Evolutionary conservation across 2,113 vertebrate species (phyloP), one percentile per base, ranked within the genome.

Genomic region (Etheostoma cragini): DNA sequence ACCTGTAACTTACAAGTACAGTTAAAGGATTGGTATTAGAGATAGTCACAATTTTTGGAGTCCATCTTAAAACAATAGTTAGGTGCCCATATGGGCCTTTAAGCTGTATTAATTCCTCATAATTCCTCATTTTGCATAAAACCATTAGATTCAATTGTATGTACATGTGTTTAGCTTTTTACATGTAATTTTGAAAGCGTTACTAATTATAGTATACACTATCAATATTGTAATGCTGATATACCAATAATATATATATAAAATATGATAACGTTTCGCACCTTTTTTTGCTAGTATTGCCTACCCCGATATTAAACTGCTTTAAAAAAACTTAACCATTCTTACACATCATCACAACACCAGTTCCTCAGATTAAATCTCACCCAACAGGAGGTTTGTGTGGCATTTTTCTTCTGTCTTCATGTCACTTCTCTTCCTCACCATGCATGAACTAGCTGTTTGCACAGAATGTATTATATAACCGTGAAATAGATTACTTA

Each of bases 351-450:
- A 85, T 85, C 74, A 70, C 74, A 57, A 70, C 60, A 70, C n/a
- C 72, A 72, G 64, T 30, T 49, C 66, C 57, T 72, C 63, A 76
- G 49, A 74, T 70, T 30, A 53, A 82, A 73, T 79, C 30, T 78
- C 67, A 63, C 64, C 57, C 75, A 46, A 8, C 66, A 56, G 79
- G 57, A 81, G 42, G 70, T 73, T 87, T 88, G 69, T 24, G 65
- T 61, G 58, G 50, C 74, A 76, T 90, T 79, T 63, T 61, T 77
- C 68, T 73, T 80, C 61, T 81, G 54, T 91, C 74, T 74, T 78
- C 81, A 90, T 84, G 46, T 72, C 83, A 82, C 83, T 79, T 87
- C 66, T 78, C 58, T 62, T 84, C 26, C 38, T 66, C 58, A 21
- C 65, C 84, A 67, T 87, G 78, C 87, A 86, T 78, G 83, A 75